Evolutionary conservation across 2,797 vertebrate genomes (phyloP).

Genomic region (Sebastes kiyomatsui): DNA sequence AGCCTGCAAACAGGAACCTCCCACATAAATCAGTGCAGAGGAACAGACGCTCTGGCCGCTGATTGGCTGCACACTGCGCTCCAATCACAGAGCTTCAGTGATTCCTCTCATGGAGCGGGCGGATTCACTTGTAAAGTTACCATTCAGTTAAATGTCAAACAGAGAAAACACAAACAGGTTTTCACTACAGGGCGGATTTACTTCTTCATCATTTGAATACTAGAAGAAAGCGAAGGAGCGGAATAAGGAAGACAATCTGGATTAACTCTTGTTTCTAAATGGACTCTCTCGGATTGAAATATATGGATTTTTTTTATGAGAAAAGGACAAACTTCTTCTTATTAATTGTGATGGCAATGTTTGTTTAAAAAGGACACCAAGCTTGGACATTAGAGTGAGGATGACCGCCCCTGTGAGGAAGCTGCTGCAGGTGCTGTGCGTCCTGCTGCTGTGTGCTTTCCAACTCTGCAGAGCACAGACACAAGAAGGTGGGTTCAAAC

Average conservation of each 20-base stretch:
- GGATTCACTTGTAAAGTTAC: constrained; percentile 12
- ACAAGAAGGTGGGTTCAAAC: constrained; percentile 63
- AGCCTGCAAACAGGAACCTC: neutral
- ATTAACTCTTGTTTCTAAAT: neutral
- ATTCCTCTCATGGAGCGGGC: constrained; percentile 45
- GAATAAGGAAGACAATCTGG: neutral
- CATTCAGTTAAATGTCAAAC: constrained; percentile 13
- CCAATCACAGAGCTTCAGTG: constrained; percentile 69
- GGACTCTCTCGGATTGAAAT: constrained; percentile 11
- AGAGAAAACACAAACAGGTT: neutral
- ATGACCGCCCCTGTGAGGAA: constrained; percentile 53
- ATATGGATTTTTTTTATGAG: neutral
- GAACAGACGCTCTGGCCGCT: constrained; percentile 61
- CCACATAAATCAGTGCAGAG: constrained; percentile 57
- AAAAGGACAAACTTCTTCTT: neutral
- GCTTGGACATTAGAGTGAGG: constrained; percentile 36
- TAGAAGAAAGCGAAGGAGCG: neutral
- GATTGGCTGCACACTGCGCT: constrained; percentile 68
- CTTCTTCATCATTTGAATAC: neutral
- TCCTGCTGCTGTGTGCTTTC: constrained; percentile 63
- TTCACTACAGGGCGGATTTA: neutral
- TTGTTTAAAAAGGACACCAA: constrained; percentile 12
- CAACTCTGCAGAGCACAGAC: constrained; percentile 68
- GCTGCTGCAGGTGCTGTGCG: constrained; percentile 63
- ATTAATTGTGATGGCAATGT: neutral